phyloP scores from a whole-genome alignment of 2,797 vertebrate genomes.

The Sebastes variabilis region DNA sequence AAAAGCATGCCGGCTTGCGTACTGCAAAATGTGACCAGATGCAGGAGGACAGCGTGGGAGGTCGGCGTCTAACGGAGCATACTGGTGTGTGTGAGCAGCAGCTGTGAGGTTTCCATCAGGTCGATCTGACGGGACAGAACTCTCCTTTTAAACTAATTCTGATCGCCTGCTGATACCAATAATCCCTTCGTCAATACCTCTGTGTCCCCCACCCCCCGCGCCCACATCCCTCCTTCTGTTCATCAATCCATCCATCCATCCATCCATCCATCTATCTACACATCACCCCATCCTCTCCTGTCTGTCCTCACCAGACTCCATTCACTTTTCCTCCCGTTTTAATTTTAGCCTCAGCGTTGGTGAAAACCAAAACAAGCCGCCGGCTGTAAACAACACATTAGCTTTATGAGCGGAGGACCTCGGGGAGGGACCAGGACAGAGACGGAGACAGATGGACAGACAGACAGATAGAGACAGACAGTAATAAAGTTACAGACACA shows the following conservation, averaged over 20 bases:
- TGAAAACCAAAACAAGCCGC: not conserved
- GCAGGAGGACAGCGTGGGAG: too few relatives aligned
- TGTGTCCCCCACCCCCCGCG: fast-evolving
- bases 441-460: not conserved
- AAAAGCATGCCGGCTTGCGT: not conserved
- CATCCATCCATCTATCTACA: too few relatives aligned
- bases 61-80: too few relatives aligned
- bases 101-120: not conserved
- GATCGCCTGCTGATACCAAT: constrained; percentile 28
- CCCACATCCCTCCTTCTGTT: constrained; percentile 20
- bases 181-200: constrained; percentile 37
- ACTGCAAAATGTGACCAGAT: too few relatives aligned
- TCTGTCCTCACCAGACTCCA: too few relatives aligned
- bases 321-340: not conserved
- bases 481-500: constrained; percentile 21
- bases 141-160: not conserved
- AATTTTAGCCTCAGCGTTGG: too few relatives aligned
- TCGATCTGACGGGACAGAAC: not conserved
- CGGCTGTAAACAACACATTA: not conserved
- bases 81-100: not conserved
- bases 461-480: not conserved
- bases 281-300: not conserved
- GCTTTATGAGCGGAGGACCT: not conserved
- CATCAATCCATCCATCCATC: too few relatives aligned
- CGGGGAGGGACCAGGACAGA: not conserved